These are phyloP conservation scores for Lasioglossum vierecki DNA, from an alignment of 2,888 invertebrate genomes.

Conservation along the genomic window DNA sequence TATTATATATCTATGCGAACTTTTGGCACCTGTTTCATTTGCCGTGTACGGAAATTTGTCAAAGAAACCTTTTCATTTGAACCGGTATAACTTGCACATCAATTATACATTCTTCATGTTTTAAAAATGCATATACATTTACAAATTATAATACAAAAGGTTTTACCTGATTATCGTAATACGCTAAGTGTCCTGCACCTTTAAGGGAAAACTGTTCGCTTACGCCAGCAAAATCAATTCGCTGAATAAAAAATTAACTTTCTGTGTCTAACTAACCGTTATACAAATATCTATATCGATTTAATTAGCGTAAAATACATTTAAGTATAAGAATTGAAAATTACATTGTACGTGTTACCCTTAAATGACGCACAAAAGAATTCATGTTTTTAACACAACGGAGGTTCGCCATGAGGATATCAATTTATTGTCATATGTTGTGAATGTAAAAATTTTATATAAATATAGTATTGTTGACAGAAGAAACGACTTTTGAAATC, in stretches of 20 bases:
- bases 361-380: not conserved
- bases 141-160: slow-evolving; percentile 54
- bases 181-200: slow-evolving; percentile 62
- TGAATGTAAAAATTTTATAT: slow-evolving; percentile 22
- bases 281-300: slow-evolving; percentile 15
- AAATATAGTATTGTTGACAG: slow-evolving; percentile 18
- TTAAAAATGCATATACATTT: slow-evolving; percentile 36
- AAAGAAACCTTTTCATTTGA: slow-evolving; percentile 9
- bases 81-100: not conserved
- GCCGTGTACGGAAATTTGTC: slow-evolving; percentile 27
- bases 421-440: slow-evolving; percentile 11
- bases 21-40: slow-evolving; percentile 50
- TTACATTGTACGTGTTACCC: not conserved
- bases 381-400: not conserved
- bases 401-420: slow-evolving; percentile 8
- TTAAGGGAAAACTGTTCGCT: slow-evolving; percentile 38
- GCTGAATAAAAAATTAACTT: slow-evolving; percentile 53
- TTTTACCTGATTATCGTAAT: slow-evolving; percentile 22
- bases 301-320: slow-evolving; percentile 41
- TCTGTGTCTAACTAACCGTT: slow-evolving; percentile 28
- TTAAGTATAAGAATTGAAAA: slow-evolving; percentile 45
- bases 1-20: slow-evolving; percentile 13
- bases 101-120: slow-evolving; percentile 10
- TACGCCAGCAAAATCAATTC: slow-evolving; percentile 66
- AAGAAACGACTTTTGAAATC: not conserved